These are phyloP conservation scores for Euplexia lucipara DNA, from an alignment of 2,888 invertebrate genomes.

Conservation along the genomic window DNA sequence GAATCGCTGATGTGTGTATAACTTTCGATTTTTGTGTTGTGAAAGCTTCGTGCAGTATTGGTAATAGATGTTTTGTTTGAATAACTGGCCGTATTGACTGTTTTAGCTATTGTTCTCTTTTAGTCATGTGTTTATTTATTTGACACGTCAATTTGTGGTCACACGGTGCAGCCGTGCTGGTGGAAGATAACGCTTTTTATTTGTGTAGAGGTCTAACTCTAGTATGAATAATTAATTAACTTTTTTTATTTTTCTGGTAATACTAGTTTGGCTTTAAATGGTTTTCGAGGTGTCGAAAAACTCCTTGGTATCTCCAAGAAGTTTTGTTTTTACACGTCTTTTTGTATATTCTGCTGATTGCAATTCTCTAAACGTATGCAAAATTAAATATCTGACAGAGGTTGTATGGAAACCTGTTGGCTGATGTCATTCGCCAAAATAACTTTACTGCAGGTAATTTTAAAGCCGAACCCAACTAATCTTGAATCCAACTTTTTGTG, in stretches of 20 bases:
- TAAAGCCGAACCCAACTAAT: slow-evolving; percentile 29
- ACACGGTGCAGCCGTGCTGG: background rate
- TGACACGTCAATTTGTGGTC: slow-evolving; percentile 18
- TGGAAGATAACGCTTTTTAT: background rate
- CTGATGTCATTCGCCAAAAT: slow-evolving; percentile 59
- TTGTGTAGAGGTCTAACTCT: background rate
- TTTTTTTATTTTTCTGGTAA: slow-evolving; percentile 3
- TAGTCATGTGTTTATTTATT: slow-evolving; percentile 23
- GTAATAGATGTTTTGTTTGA: slow-evolving; percentile 55
- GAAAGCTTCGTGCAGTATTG: slow-evolving; percentile 61
- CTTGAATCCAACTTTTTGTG: slow-evolving; percentile 43
- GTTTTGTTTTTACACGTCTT: slow-evolving; percentile 9
- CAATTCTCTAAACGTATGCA: slow-evolving; percentile 42
- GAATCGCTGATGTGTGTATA: slow-evolving; percentile 67
- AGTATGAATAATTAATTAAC: background rate
- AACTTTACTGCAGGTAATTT: slow-evolving; percentile 33
- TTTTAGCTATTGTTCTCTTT: slow-evolving; percentile 43
- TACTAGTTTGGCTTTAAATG: slow-evolving; percentile 5
- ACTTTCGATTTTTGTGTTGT: slow-evolving; percentile 78
- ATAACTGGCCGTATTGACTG: slow-evolving; percentile 38
- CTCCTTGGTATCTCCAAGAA: too few species aligned
- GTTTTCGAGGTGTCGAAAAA: background rate
- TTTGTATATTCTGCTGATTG: slow-evolving; percentile 25
- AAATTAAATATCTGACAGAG: slow-evolving; percentile 39
- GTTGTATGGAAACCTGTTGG: slow-evolving; percentile 48